These are phyloP conservation scores for Nothura maculosa DNA, from an alignment of 2,797 vertebrate genomes.

Conservation along the genomic window DNA sequence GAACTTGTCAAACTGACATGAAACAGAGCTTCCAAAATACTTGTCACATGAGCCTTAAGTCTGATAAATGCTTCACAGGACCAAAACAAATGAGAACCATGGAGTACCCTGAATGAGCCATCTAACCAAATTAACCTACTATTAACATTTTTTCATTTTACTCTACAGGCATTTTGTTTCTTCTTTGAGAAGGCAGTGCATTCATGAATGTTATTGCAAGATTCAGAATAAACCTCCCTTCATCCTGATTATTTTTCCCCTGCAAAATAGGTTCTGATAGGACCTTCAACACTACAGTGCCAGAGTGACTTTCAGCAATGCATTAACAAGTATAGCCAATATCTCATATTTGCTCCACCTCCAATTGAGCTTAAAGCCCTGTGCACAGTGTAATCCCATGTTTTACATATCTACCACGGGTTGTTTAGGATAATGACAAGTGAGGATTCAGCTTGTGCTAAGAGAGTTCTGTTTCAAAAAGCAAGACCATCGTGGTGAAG, in stretches of 20 bases:
- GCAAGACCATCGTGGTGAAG: not conserved
- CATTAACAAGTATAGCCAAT: not conserved
- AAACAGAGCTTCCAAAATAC: slow-evolving; percentile 35
- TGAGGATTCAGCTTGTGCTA: not conserved
- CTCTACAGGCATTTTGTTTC: not conserved
- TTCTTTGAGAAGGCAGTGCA: not conserved
- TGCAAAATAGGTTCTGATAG: not conserved
- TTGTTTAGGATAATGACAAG: not conserved
- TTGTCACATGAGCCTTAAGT: not conserved
- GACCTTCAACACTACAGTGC: not conserved
- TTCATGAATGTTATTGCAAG: not conserved
- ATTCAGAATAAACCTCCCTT: not conserved
- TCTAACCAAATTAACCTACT: not conserved
- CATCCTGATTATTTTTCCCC: not conserved
- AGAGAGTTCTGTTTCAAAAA: not conserved
- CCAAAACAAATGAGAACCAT: not conserved
- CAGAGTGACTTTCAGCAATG: not conserved
- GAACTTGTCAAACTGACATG: not conserved
- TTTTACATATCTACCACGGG: not conserved
- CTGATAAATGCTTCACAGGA: not conserved
- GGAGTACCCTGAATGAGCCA: not conserved
- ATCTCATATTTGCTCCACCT: not conserved
- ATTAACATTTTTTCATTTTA: not conserved
- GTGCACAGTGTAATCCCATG: not conserved
- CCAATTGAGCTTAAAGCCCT: not conserved